Percentiles rank a stretch among this genome's conserved stretches.
Conservation (phyloP, 2,113 vertebrate species). For the Chaetops frenatus region DNA sequence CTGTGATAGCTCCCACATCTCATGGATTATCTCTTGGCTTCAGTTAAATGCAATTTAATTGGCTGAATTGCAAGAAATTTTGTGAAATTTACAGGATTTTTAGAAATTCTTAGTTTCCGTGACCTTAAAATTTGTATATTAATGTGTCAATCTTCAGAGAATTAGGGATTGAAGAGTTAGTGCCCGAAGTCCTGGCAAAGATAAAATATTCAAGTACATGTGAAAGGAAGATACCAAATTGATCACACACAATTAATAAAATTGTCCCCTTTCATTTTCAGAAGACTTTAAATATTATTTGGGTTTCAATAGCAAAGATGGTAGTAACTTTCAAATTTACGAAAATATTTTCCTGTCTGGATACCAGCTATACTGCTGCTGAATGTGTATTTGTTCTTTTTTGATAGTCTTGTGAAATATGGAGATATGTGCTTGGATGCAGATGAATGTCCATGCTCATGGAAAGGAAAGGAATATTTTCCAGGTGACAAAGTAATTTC, state of each 20-base stretch:
- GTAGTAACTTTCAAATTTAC: not conserved
- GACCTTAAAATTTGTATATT: not conserved
- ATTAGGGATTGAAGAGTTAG: not conserved
- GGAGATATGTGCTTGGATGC: slow-evolving; percentile 86
- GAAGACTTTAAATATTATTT: not conserved
- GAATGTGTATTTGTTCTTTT: not conserved
- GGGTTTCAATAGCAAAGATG: not conserved
- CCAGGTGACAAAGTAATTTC: slow-evolving; percentile 88
- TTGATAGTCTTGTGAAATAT: slow-evolving; percentile 83
- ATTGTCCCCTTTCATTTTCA: not conserved
- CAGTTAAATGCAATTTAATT: not conserved
- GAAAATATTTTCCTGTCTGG: not conserved
- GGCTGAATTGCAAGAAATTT: not conserved
- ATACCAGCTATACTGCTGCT: not conserved
- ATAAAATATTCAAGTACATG: not conserved
- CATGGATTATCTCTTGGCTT: not conserved
- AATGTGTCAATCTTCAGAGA: not conserved
- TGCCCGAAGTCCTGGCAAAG: not conserved
- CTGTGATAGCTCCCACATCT: not conserved
- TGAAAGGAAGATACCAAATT: not conserved
- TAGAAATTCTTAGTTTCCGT: not conserved
- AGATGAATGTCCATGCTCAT: slow-evolving; percentile 86
- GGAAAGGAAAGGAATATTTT: slow-evolving; percentile 96
- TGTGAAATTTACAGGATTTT: not conserved
- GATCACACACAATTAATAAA: not conserved